Percentiles rank a stretch among this genome's conserved stretches.
These are phyloP conservation scores for Mormyrus iriodes DNA, from an alignment of 2,113 vertebrate genomes.

Conservation along the genomic window DNA sequence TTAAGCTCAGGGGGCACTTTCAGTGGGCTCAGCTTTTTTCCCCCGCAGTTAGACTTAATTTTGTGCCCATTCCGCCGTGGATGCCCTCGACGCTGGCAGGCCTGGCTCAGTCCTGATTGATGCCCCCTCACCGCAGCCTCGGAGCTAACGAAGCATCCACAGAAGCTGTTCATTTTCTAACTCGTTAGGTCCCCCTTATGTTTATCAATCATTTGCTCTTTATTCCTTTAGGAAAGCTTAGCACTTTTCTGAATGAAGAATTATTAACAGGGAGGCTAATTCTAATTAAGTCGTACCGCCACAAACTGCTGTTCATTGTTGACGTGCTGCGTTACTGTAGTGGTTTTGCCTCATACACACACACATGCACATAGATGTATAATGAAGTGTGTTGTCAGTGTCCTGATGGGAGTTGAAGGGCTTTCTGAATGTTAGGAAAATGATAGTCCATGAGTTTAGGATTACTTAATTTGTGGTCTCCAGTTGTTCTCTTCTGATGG, in stretches of 20 bases:
- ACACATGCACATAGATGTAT: too few species aligned
- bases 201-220: not conserved
- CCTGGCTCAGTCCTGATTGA: not conserved
- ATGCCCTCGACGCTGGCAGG: not conserved
- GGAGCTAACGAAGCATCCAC: not conserved
- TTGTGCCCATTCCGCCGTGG: not conserved
- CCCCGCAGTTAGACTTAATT: not conserved
- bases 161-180: not conserved
- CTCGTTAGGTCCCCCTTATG: not conserved
- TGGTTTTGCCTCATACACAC: not conserved
- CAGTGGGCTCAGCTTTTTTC: not conserved
- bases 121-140: not conserved
- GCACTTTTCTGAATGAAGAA: not conserved
- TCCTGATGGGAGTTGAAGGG: not conserved
- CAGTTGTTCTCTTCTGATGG: not conserved
- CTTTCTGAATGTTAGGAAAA: not conserved
- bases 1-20: not conserved
- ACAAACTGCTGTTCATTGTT: not conserved
- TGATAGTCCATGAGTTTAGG: not conserved
- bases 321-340: not conserved
- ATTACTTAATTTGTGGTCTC: constrained; percentile 4
- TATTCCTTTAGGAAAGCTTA: not conserved
- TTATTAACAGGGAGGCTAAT: not conserved
- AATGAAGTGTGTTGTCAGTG: not conserved
- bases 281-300: not conserved